These are phyloP conservation scores for Corythornis cristatus DNA, from an alignment of 2,113 vertebrate species.

Conservation along the genomic window DNA sequence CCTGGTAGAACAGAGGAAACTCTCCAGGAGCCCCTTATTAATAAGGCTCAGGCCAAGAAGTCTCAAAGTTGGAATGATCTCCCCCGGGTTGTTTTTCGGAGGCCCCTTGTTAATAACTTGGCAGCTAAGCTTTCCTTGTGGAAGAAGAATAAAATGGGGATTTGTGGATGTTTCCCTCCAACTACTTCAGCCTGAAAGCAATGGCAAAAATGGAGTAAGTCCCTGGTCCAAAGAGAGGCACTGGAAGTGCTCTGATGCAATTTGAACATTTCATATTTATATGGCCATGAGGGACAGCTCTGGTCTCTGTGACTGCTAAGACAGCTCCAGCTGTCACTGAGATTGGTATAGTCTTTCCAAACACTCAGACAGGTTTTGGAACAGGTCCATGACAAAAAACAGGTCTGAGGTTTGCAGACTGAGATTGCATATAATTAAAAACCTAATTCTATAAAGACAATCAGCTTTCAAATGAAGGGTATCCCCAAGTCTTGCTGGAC, in stretches of 20 bases:
- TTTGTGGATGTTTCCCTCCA: neutral
- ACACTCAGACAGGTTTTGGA: neutral
- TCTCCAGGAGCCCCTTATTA: conserved; percentile 47
- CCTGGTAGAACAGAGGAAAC: conserved; percentile 1
- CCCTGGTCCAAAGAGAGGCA: neutral
- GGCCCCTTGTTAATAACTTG: conserved; percentile 22
- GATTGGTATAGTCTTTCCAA: neutral
- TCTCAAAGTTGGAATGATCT: conserved; percentile 14
- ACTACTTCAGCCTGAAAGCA: neutral
- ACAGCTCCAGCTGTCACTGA: neutral
- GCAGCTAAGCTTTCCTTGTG: neutral
- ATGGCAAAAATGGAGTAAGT: neutral
- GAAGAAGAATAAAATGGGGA: conserved; percentile 32
- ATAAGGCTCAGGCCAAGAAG: conserved; percentile 22
- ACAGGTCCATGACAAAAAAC: neutral
- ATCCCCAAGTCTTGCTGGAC: neutral
- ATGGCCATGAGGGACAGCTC: rapidly evolving
- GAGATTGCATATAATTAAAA: neutral
- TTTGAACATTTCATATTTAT: neutral
- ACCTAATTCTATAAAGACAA: neutral
- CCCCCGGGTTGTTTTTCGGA: neutral
- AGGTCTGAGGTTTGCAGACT: neutral
- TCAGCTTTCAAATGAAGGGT: neutral
- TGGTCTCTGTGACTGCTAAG: neutral
- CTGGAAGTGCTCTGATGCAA: neutral